Percentiles rank a stretch among this genome's conserved stretches.
These are phyloP conservation scores for Oreochromis mossambicus DNA, from an alignment of 2,797 vertebrate species.

Conservation along the genomic window DNA sequence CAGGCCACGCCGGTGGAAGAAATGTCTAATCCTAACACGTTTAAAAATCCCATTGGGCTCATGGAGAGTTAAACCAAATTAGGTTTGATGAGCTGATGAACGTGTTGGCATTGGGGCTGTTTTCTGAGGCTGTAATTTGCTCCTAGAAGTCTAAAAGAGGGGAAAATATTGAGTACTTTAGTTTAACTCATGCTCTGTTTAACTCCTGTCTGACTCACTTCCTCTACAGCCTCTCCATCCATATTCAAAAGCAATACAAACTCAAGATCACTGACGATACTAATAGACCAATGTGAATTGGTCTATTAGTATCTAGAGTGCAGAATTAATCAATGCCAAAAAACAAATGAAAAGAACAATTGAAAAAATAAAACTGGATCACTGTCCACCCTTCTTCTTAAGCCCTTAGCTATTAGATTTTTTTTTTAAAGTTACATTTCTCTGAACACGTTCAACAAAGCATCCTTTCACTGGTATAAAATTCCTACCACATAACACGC, in stretches of 20 bases:
- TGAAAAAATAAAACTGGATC: background rate
- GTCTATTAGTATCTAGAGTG: background rate
- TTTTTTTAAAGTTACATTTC: background rate
- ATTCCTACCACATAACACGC: slow-evolving; percentile 22
- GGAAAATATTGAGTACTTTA: background rate
- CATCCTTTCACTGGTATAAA: slow-evolving; percentile 29
- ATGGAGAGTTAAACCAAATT: background rate
- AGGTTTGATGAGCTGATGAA: slow-evolving; percentile 35
- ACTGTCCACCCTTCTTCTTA: background rate
- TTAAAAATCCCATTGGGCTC: slow-evolving; percentile 20
- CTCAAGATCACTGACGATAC: background rate
- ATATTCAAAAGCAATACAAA: background rate
- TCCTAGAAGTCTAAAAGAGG: background rate
- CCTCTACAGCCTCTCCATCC: slow-evolving; percentile 32
- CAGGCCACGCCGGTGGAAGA: slow-evolving; percentile 2
- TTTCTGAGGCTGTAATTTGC: slow-evolving; percentile 4
- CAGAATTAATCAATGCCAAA: background rate
- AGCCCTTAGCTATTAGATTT: background rate
- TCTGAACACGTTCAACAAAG: slow-evolving; percentile 25
- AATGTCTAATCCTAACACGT: slow-evolving; percentile 19
- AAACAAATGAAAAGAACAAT: background rate
- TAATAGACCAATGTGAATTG: background rate
- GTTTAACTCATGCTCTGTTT: slow-evolving; percentile 27
- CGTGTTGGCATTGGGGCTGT: background rate
- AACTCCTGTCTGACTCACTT: slow-evolving; percentile 68